Percentiles rank a stretch among this genome's conserved stretches.
Conservation (phyloP, 2,888 invertebrate species). For the Ectemnius lituratus region DNA sequence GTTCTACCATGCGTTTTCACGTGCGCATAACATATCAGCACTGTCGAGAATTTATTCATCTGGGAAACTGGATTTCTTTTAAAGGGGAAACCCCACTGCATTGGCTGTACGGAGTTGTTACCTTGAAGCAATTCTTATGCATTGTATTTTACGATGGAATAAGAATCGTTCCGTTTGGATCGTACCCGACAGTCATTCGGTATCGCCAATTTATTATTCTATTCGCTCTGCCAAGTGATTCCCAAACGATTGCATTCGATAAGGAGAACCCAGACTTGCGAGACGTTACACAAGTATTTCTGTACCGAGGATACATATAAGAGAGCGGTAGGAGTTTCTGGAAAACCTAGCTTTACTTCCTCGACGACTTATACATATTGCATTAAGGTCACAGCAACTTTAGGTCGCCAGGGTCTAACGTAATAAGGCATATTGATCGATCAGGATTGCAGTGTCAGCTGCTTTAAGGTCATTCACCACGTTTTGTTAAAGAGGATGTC, state of each 20-base stretch:
- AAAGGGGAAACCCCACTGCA: too few relatives aligned
- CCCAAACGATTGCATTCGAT: neutral
- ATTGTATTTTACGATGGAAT: neutral
- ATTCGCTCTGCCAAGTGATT: conserved; percentile 28
- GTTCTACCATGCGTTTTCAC: too few relatives aligned
- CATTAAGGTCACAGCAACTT: conserved; percentile 13
- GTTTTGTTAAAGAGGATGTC: conserved; percentile 15
- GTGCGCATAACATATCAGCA: too few relatives aligned
- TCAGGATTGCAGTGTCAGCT: conserved; percentile 31
- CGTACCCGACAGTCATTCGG: conserved; percentile 3
- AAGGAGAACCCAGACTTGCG: too few relatives aligned
- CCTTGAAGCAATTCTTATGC: too few relatives aligned
- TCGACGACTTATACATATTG: neutral
- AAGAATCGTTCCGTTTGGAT: conserved; percentile 6
- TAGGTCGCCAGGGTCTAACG: conserved; percentile 21
- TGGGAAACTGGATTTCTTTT: too few relatives aligned
- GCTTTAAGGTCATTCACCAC: conserved; percentile 38
- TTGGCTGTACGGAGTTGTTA: too few relatives aligned
- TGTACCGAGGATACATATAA: too few relatives aligned
- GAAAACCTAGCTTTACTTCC: too few relatives aligned
- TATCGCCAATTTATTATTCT: conserved; percentile 16
- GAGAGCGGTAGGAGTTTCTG: too few relatives aligned
- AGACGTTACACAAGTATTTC: too few relatives aligned
- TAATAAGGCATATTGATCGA: conserved; percentile 39
- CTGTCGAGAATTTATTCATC: too few relatives aligned